Percentiles rank a stretch among this genome's conserved stretches.
Evolutionary conservation across 2,888 invertebrate species (phyloP).

Genomic region (Mimumesa dahlbomi): DNA sequence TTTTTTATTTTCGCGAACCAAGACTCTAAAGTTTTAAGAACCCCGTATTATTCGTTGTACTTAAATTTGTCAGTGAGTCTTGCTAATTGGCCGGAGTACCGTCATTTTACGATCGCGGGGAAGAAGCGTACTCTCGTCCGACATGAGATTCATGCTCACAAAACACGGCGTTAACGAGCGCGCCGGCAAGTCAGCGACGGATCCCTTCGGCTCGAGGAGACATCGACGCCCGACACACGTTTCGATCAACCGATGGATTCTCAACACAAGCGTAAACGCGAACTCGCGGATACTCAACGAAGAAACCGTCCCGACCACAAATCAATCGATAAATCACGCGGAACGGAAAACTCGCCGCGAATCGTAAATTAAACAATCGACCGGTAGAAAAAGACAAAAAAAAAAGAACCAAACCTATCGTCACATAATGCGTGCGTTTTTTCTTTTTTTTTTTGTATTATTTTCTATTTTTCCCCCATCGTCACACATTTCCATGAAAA

Average conservation of each 20-base stretch:
- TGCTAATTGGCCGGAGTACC: conserved; percentile 35
- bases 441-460: no score
- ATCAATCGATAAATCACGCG: background rate
- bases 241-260: conserved; percentile 1
- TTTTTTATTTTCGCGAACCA: background rate
- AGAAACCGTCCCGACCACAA: background rate
- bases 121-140: conserved; percentile 36
- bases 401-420: no score
- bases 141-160: conserved; percentile 36
- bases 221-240: conserved; percentile 47
- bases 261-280: no score
- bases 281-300: background rate
- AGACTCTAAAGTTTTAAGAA: conserved; percentile 15
- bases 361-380: background rate
- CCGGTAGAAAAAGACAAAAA: no score
- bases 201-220: conserved; percentile 41
- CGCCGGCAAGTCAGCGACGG: conserved; percentile 42
- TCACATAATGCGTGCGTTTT: no score
- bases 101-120: conserved; percentile 40
- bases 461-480: no score
- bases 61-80: conserved; percentile 27
- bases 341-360: background rate
- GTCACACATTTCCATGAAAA: no score
- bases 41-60: conserved; percentile 8
- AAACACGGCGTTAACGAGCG: conserved; percentile 50